Conservation (phyloP, 2,797 vertebrate genomes). For the Sphenodon punctatus region DNA sequence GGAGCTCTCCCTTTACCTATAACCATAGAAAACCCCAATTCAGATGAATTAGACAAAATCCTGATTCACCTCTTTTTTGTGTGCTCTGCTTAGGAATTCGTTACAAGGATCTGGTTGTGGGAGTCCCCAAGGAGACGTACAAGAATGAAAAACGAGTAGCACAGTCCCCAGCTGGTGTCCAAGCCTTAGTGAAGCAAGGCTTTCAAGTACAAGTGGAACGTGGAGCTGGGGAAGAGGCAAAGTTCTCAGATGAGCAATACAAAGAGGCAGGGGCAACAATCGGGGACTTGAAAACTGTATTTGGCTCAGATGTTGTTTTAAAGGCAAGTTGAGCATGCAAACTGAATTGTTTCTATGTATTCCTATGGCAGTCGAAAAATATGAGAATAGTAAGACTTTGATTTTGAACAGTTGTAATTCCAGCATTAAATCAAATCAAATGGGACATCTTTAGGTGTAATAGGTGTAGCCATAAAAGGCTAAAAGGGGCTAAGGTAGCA, state of each 20-base stretch:
- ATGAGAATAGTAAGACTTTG: neutral
- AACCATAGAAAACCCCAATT: neutral
- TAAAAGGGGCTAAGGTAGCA: too few species aligned
- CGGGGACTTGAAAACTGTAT: constrained; percentile 68
- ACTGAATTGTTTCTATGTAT: neutral
- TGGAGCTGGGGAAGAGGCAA: constrained; percentile 75
- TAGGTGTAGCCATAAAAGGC: too few species aligned
- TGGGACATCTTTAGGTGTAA: neutral
- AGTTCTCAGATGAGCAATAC: constrained; percentile 80
- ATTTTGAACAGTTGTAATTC: neutral
- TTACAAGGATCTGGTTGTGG: constrained; percentile 77
- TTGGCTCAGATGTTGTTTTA: constrained; percentile 78
- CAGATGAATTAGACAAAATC: neutral
- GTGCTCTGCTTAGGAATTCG: constrained; percentile 59
- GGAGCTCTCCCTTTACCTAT: neutral
- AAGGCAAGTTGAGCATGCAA: constrained; percentile 63
- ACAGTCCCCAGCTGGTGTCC: constrained; percentile 70
- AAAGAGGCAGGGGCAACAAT: constrained; percentile 71
- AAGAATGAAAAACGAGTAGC: constrained; percentile 77
- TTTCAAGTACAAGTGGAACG: constrained; percentile 79
- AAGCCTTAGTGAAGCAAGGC: constrained; percentile 78
- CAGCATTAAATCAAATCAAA: neutral
- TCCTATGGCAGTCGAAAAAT: neutral
- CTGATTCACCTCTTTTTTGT: neutral
- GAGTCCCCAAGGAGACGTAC: constrained; percentile 76